phyloP scores from a whole-genome alignment of 2,113 vertebrate species.

The Stercorarius parasiticus region DNA sequence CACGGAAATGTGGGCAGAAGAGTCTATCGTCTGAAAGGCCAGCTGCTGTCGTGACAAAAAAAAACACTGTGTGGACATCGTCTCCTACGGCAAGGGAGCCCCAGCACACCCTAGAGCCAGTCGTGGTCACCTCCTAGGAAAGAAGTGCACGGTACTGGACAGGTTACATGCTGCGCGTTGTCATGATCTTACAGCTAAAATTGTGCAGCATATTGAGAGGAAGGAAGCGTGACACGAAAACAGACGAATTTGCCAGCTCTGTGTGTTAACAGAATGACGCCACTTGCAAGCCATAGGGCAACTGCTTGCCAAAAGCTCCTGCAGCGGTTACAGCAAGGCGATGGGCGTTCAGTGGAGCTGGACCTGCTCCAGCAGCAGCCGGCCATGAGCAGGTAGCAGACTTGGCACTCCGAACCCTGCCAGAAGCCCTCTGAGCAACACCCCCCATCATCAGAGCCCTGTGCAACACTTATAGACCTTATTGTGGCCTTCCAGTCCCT shows the following conservation, averaged over 20 bases:
- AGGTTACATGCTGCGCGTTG: not conserved
- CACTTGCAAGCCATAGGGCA: not conserved
- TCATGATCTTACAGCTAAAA: not conserved
- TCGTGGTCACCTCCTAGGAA: accelerated
- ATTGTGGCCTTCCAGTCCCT: too few species aligned
- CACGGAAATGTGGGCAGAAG: not conserved
- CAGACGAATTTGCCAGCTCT: not conserved
- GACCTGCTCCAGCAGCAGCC: not conserved
- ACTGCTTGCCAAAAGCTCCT: not conserved
- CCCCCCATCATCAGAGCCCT: not conserved
- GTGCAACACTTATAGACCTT: too few species aligned
- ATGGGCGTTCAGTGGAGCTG: accelerated
- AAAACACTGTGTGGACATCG: not conserved
- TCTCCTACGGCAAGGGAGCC: not conserved
- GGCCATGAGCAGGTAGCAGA: not conserved
- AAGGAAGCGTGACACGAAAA: accelerated
- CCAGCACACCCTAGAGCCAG: accelerated
- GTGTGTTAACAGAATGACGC: accelerated
- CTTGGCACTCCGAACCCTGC: not conserved
- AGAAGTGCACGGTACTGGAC: accelerated
- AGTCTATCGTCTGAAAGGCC: accelerated
- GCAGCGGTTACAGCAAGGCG: accelerated
- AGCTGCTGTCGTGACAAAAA: accelerated
- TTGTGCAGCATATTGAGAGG: accelerated
- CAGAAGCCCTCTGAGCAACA: not conserved